A percentile compares a stretch with the other conserved stretches of the same genome.
Evolutionary conservation across 2,113 vertebrate genomes (phyloP).

Genomic region (Sapayoa aenigma): DNA sequence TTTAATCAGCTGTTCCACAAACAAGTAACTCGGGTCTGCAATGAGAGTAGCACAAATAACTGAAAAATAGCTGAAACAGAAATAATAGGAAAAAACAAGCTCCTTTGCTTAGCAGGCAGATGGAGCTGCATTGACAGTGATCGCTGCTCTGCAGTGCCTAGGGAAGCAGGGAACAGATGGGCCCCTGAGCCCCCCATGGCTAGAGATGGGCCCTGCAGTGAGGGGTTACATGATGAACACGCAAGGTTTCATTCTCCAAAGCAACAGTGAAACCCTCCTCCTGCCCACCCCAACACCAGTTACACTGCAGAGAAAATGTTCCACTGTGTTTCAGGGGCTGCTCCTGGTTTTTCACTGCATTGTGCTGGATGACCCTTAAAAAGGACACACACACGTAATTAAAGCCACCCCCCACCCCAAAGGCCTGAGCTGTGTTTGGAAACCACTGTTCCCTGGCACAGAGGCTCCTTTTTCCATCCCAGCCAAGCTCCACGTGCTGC

Average conservation of each 20-base stretch:
- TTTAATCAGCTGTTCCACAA: background rate
- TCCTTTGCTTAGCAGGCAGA: background rate
- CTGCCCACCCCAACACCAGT: background rate
- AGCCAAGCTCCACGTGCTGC: fast-evolving
- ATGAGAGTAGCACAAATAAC: background rate
- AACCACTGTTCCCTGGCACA: fast-evolving
- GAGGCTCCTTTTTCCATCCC: background rate
- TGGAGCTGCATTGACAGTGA: fast-evolving
- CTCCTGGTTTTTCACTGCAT: background rate
- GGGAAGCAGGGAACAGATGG: fast-evolving
- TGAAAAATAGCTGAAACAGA: background rate
- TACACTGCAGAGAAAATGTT: background rate
- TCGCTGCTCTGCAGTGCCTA: fast-evolving
- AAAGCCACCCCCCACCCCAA: background rate
- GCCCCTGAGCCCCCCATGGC: background rate
- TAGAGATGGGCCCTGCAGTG: fast-evolving
- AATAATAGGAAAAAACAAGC: background rate
- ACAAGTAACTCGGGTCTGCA: background rate
- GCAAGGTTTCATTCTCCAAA: background rate
- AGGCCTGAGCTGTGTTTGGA: background rate
- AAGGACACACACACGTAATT: background rate
- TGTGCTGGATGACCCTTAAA: background rate
- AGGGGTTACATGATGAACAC: background rate
- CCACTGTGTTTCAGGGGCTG: background rate
- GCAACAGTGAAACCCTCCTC: background rate